Conservation (phyloP, 35 echinoderm and acorn worm species). For the Eucidaris tribuloides region DNA sequence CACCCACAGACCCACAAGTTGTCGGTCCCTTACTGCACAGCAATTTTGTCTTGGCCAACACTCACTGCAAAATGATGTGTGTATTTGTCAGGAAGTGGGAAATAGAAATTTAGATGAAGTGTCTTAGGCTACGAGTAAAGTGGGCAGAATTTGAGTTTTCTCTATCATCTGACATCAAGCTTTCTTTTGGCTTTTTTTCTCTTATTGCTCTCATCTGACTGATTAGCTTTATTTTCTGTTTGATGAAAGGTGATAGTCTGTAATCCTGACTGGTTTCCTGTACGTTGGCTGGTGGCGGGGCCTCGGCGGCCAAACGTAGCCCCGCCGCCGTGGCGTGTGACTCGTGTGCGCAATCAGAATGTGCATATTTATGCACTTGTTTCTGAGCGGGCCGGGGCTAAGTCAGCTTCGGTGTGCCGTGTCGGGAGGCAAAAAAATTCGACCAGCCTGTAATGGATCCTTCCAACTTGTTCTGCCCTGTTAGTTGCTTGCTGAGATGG, state of each 20-base stretch:
- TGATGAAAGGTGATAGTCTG: constrained; percentile 25
- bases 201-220: background rate
- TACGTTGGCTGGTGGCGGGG: background rate
- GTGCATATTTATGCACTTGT: constrained; percentile 19
- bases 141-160: too few species aligned
- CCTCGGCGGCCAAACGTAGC: background rate
- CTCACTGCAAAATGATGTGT: too few species aligned
- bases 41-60: too few species aligned
- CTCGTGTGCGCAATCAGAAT: background rate
- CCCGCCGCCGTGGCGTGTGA: constrained; percentile 3
- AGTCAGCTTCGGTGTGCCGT: background rate
- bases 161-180: too few species aligned
- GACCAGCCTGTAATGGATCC: background rate
- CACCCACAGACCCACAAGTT: too few species aligned
- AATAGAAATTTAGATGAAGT: constrained; percentile 35
- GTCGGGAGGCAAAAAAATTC: background rate
- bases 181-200: too few species aligned
- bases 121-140: constrained; percentile 12
- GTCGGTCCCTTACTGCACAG: too few species aligned
- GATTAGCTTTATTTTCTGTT: constrained; percentile 13
- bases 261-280: constrained; percentile 34
- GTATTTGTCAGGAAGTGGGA: background rate
- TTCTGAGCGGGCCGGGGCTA: background rate
- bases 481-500: background rate
- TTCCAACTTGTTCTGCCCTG: constrained; percentile 18